These are phyloP conservation scores for Alectura lathami DNA, from an alignment of 2,113 vertebrate genomes.

Conservation along the genomic window DNA sequence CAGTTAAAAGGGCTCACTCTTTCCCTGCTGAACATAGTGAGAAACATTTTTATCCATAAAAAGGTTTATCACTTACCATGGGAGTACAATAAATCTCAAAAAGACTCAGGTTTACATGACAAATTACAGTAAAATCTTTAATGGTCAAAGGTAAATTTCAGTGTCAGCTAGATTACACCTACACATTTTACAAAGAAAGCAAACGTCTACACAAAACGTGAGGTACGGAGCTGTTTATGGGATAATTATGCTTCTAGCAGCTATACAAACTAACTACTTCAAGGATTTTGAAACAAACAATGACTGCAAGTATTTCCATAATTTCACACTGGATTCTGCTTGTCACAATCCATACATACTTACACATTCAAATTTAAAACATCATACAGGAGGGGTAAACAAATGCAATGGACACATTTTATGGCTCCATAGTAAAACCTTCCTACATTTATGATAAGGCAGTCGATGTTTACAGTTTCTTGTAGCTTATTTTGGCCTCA, in stretches of 20 bases:
- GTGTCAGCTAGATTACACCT: neutral
- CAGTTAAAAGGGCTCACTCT: neutral
- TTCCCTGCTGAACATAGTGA: neutral
- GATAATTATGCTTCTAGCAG: neutral
- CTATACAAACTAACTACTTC: neutral
- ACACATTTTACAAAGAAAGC: neutral
- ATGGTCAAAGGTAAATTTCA: neutral
- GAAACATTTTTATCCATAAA: neutral
- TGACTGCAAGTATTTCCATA: neutral
- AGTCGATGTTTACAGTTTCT: neutral
- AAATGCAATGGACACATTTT: neutral
- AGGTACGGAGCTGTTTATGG: neutral
- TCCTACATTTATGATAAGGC: neutral
- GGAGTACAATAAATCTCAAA: neutral
- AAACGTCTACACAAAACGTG: neutral
- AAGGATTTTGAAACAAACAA: neutral
- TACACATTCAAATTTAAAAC: neutral
- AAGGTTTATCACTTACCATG: neutral
- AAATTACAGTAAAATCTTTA: neutral
- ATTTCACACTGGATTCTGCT: neutral
- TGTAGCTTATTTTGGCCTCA: neutral
- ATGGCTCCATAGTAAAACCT: slow-evolving; percentile 16
- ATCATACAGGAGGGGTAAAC: neutral
- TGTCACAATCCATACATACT: neutral
- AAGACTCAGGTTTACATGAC: neutral